phyloP scores from a whole-genome alignment of 2,888 invertebrate species.

The Zhengitettix transpicula region DNA sequence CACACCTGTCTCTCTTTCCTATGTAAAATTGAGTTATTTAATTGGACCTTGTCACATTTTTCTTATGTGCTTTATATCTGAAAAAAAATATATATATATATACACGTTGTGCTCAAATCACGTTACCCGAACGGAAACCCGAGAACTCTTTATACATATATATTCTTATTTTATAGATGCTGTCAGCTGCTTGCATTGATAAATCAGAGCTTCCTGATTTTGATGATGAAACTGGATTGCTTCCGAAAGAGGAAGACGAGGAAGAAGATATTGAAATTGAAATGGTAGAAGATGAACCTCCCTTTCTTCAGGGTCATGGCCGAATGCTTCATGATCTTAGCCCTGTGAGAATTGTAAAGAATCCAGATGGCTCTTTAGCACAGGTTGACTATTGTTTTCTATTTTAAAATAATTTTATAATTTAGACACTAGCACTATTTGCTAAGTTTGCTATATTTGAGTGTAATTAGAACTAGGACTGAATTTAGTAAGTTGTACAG shows the following conservation, averaged over 20 bases:
- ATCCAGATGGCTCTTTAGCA: slow-evolving; percentile 96
- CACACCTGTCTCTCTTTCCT: no score
- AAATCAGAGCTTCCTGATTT: slow-evolving; percentile 92
- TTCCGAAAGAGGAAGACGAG: slow-evolving; percentile 81
- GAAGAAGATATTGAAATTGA: slow-evolving; percentile 98
- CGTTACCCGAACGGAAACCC: no score
- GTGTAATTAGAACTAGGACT: neutral
- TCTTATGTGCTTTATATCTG: no score
- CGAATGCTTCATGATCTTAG: slow-evolving; percentile 80
- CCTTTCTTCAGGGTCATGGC: slow-evolving; percentile 89
- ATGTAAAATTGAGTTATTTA: no score
- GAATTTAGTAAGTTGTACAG: neutral
- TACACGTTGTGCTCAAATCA: no score
- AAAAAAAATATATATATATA: no score
- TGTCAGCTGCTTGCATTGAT: slow-evolving; percentile 79
- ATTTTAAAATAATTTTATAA: neutral
- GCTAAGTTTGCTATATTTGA: neutral
- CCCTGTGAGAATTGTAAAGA: slow-evolving; percentile 86
- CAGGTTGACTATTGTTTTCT: slow-evolving; percentile 31
- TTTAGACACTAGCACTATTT: neutral
- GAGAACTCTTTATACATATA: no score
- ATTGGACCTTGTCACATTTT: no score
- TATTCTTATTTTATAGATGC: no score
- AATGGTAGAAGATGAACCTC: slow-evolving; percentile 95
- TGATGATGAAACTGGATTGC: slow-evolving; percentile 85